phyloP scores from a whole-genome alignment of 2,113 vertebrate species.

The Coregonus clupeaformis region DNA sequence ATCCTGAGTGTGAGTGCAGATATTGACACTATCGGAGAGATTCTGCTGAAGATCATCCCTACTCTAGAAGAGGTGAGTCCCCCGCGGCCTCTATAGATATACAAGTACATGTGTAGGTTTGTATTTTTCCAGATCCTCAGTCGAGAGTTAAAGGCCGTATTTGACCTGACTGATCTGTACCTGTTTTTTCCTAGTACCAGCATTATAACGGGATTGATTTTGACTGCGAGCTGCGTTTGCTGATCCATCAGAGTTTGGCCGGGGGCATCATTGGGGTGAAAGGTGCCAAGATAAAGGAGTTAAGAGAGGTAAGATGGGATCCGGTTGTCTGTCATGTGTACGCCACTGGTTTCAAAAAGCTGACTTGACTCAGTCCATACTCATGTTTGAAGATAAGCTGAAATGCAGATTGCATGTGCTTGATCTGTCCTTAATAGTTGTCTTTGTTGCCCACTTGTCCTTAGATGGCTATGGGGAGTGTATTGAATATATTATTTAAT shows the following conservation, averaged over 20 bases:
- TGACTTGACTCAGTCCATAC: no score
- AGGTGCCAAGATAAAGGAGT: constrained; percentile 98
- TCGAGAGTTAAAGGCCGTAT: no score
- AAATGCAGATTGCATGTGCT: no score
- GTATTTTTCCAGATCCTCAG: no score
- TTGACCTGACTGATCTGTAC: constrained; percentile 8
- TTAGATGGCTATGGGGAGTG: no score
- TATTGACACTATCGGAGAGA: constrained; percentile 96
- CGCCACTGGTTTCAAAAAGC: no score
- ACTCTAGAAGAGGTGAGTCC: constrained; percentile 93
- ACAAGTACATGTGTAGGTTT: not conserved
- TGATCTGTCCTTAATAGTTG: no score
- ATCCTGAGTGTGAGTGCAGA: constrained; percentile 97
- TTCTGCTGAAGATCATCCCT: constrained; percentile 97
- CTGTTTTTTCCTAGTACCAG: constrained; percentile 82
- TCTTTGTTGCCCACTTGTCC: no score
- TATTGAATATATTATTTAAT: no score
- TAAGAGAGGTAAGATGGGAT: constrained; percentile 83
- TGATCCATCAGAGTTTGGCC: constrained; percentile 96
- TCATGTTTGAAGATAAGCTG: no score
- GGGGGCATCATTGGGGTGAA: constrained; percentile 98
- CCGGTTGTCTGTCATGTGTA: no score
- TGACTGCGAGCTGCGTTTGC: constrained; percentile 92
- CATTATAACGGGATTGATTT: constrained; percentile 98
- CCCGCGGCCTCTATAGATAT: no score